These are phyloP conservation scores for Tortricodes alternella DNA, from an alignment of 2,888 invertebrate species.

Conservation along the genomic window DNA sequence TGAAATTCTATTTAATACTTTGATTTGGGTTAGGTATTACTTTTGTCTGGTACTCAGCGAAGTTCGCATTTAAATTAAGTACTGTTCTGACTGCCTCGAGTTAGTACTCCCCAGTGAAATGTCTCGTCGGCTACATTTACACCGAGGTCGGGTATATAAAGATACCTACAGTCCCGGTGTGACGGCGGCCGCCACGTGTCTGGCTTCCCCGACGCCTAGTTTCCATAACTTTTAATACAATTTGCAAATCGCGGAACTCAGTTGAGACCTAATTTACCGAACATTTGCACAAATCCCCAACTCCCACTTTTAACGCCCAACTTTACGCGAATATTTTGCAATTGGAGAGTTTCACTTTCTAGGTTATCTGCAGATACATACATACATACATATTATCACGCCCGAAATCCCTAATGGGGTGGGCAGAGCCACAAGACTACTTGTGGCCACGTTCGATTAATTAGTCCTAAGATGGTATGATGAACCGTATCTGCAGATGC, in stretches of 20 bases:
- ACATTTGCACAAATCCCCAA: background rate
- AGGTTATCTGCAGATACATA: too few relatives aligned
- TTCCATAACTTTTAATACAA: conserved; percentile 16
- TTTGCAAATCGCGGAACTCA: conserved; percentile 9
- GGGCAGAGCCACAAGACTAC: too few relatives aligned
- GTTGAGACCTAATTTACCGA: conserved; percentile 11
- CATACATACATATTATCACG: too few relatives aligned
- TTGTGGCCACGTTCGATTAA: too few relatives aligned
- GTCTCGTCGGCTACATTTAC: background rate
- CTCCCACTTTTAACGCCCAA: background rate
- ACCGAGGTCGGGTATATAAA: background rate
- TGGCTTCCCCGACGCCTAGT: background rate
- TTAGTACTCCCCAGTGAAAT: too few relatives aligned
- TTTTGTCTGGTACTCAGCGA: background rate
- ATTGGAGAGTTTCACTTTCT: background rate
- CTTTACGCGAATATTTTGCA: background rate
- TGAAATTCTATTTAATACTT: conserved; percentile 1
- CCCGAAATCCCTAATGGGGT: too few relatives aligned
- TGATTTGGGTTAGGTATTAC: background rate
- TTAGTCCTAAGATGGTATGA: too few relatives aligned
- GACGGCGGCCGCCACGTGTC: background rate
- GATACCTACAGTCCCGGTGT: background rate
- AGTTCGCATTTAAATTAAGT: background rate
- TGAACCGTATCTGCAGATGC: too few relatives aligned
- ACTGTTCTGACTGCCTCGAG: background rate